These are phyloP conservation scores for Struthidea cinerea DNA, from an alignment of 2,113 vertebrate genomes.

Conservation along the genomic window DNA sequence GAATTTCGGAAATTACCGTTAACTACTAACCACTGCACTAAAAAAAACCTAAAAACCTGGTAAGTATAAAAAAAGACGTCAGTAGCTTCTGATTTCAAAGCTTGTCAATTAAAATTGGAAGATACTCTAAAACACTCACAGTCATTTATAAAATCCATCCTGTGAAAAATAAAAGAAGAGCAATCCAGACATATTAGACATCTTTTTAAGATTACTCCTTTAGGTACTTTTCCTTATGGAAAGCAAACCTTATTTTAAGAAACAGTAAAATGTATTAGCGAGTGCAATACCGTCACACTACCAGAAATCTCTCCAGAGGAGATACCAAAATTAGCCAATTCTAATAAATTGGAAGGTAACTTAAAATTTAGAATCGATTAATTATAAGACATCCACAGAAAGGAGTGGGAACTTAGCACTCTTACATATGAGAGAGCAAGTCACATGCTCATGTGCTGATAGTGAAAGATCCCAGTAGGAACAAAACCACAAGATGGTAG, in stretches of 20 bases:
- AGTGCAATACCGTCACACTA: background rate
- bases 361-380: background rate
- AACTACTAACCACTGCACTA: background rate
- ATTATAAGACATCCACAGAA: background rate
- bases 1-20: background rate
- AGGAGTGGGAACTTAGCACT: background rate
- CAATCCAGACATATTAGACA: background rate
- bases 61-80: background rate
- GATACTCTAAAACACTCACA: background rate
- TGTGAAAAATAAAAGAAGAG: background rate
- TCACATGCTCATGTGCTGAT: background rate
- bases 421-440: background rate
- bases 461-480: background rate
- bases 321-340: slow-evolving; percentile 1
- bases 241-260: background rate
- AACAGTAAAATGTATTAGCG: background rate
- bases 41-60: background rate
- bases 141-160: background rate
- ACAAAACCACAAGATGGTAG: background rate
- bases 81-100: background rate
- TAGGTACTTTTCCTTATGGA: background rate
- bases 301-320: background rate
- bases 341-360: slow-evolving; percentile 29
- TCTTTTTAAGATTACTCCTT: background rate
- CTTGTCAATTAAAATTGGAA: background rate